Conservation (phyloP, 2,888 invertebrate genomes). For the Ypsolopha sequella region DNA sequence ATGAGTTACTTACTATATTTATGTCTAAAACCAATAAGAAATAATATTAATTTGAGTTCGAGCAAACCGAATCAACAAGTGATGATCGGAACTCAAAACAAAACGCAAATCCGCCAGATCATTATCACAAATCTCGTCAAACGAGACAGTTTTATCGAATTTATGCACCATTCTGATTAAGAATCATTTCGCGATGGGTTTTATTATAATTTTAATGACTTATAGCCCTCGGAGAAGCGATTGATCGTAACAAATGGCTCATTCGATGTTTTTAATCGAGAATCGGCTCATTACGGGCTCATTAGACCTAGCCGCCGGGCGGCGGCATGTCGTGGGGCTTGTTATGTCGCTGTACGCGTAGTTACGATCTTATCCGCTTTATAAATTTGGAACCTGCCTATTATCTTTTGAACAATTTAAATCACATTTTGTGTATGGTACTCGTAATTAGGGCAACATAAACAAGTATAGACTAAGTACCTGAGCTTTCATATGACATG, state of each 20-base stretch:
- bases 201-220: slow-evolving; percentile 40
- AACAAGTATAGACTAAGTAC: too few relatives aligned
- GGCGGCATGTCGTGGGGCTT: slow-evolving; percentile 25
- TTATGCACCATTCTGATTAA: too few relatives aligned
- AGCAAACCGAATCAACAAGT: too few relatives aligned
- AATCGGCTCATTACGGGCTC: slow-evolving; percentile 41
- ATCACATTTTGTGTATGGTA: background rate
- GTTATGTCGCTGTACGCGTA: background rate
- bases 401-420: slow-evolving; percentile 1
- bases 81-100: too few relatives aligned
- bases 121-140: too few relatives aligned
- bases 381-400: background rate
- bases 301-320: slow-evolving; percentile 37
- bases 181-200: slow-evolving; percentile 15
- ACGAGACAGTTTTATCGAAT: too few relatives aligned
- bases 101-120: too few relatives aligned
- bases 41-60: too few relatives aligned
- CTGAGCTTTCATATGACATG: too few relatives aligned
- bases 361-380: background rate
- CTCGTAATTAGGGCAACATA: too few relatives aligned
- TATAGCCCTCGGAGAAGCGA: slow-evolving; percentile 11
- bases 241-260: slow-evolving; percentile 28
- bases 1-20: too few relatives aligned
- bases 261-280: slow-evolving; percentile 38
- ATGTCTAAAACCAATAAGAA: too few relatives aligned